Base-by-base conservation (phyloP, 2,797 vertebrate species). In the Platyrinchus mystaceus region DNA sequence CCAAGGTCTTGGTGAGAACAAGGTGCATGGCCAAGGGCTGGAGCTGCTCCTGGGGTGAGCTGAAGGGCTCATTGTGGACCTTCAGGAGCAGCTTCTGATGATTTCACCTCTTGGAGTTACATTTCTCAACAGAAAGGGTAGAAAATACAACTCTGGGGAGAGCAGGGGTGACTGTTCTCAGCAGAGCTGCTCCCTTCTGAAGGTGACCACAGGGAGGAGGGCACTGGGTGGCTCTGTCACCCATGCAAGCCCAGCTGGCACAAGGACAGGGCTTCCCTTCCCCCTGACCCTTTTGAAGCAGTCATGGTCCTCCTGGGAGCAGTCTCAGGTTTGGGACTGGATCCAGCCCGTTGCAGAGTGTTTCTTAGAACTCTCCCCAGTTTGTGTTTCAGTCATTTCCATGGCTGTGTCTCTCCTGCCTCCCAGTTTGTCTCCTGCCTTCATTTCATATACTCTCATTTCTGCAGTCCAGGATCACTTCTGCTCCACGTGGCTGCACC, bases 191-290 rank as follows among this genome's bases (percentile, higher is more conserved):
- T 34, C 22, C 10, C 15, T 62, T 39, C 43, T 0, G 7, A 37
- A 27, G 22, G 58, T 53, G 36, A 27, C 39, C 6, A 0, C 5
- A 17, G 53, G 28, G 52, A 64, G 27, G 32, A 60, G 78, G 26
- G 76, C 34, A 50, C 12, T 28, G 50, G n/a, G 22, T 44, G 67
- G 27, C 62, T 75, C 28, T 63, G 68, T 37, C 2, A 0, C 27
- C 49, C 22, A 2, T 1, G 0, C 19, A 53, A 36, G 36, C 37
- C 55, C 66, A 77, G 36, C 28, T 1, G 2, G 30, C 0, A 0
- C 0, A 1, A 82, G 44, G 34, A 41, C 1, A 1, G 9, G 21
- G 18, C 19, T 76, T 28, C 43, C 8, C 23, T 36, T 23, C 15
- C 22, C 50, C 43, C 70, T 52, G 66, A 43, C 14, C 26, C 24